These are phyloP conservation scores for Ondatra zibethicus DNA, from an alignment of 2,113 vertebrate genomes.

Conservation along the genomic window DNA sequence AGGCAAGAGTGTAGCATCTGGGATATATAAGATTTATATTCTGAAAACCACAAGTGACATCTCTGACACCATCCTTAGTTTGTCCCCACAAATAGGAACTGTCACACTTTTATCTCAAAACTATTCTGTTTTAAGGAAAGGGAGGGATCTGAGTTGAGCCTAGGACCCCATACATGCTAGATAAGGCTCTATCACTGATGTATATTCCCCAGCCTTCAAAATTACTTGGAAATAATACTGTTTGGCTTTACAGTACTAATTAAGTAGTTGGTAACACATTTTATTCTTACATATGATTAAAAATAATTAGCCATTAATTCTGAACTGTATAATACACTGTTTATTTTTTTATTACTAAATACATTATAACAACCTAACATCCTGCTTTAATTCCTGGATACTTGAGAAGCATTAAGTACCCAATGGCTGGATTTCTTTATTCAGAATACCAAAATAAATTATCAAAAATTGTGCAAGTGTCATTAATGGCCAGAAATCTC, in stretches of 20 bases:
- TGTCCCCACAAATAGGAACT: not conserved
- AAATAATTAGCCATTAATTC: not conserved
- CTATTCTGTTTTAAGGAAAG: not conserved
- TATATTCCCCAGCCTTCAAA: not conserved
- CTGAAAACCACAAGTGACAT: not conserved
- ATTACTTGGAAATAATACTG: not conserved
- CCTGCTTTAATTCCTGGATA: conserved; percentile 26
- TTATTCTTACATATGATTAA: conserved; percentile 26
- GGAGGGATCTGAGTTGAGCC: not conserved
- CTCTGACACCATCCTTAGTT: not conserved
- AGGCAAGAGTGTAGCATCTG: not conserved
- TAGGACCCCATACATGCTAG: not conserved
- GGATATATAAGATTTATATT: not conserved
- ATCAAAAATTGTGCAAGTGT: not conserved
- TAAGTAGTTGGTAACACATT: not conserved
- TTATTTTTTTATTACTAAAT: conserved; percentile 34
- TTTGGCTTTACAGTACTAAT: not conserved
- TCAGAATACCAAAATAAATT: conserved; percentile 29
- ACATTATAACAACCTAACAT: not conserved
- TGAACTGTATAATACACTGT: not conserved
- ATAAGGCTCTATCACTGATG: not conserved
- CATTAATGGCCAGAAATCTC: not conserved
- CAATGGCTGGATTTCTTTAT: conserved; percentile 24
- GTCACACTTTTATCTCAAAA: conserved; percentile 42
- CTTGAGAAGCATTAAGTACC: not conserved